Evolutionary conservation across 2,113 vertebrate genomes (phyloP).

Genomic region (Rousettus leschenaultii): DNA sequence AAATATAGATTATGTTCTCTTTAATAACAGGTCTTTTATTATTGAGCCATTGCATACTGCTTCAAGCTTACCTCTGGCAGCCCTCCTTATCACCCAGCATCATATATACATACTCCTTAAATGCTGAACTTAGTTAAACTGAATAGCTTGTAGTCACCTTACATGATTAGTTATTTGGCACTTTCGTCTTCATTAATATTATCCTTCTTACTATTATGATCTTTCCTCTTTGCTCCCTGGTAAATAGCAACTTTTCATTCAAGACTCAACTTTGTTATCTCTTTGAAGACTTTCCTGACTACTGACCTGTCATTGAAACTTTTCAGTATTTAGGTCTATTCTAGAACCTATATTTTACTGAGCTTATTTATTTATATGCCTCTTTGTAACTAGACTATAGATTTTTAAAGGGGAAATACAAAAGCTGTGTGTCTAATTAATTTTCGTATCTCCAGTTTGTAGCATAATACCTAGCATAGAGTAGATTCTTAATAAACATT

Average conservation of each 20-base stretch:
- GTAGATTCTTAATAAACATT: background rate
- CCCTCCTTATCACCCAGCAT: background rate
- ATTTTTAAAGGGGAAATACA: background rate
- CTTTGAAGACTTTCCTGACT: background rate
- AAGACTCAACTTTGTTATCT: conserved; percentile 6
- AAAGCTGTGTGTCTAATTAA: background rate
- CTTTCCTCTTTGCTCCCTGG: background rate
- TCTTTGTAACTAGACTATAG: background rate
- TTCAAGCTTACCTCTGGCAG: background rate
- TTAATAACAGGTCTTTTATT: background rate
- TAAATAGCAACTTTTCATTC: background rate
- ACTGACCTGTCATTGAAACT: background rate
- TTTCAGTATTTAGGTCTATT: background rate
- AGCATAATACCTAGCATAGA: background rate
- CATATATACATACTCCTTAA: background rate
- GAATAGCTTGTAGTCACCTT: background rate
- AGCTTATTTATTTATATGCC: background rate
- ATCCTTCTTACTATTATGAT: background rate
- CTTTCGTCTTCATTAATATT: background rate
- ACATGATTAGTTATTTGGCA: background rate
- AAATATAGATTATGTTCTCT: background rate
- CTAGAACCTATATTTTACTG: background rate
- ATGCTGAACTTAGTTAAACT: background rate
- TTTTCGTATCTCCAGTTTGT: background rate
- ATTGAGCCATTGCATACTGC: background rate